Percentiles rank a stretch among this genome's conserved stretches.
phyloP scores from a whole-genome alignment of 2,113 vertebrate species.

The Empidonax alnorum region DNA sequence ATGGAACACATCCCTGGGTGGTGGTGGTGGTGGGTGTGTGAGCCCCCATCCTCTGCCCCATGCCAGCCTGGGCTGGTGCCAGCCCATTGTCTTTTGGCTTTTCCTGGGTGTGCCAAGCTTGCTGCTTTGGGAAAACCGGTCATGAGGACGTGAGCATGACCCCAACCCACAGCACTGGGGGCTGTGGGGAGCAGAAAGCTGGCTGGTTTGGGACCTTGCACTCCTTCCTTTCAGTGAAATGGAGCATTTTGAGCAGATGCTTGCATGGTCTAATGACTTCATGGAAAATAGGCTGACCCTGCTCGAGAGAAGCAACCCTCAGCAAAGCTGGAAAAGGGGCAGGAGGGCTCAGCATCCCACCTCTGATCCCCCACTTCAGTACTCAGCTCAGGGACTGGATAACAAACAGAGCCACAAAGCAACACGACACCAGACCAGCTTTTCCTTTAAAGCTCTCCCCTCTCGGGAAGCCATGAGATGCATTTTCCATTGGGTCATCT shows the following conservation, averaged over 20 bases:
- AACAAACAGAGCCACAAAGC: rapidly evolving
- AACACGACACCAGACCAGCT: rapidly evolving
- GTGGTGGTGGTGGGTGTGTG: background rate
- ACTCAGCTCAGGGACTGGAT: rapidly evolving
- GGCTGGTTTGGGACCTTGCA: background rate
- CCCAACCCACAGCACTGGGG: rapidly evolving
- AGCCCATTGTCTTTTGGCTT: background rate
- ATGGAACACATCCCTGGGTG: background rate
- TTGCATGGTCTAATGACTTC: background rate
- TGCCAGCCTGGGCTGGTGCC: background rate
- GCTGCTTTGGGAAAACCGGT: background rate
- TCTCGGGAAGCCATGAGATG: background rate
- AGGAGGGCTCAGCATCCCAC: background rate
- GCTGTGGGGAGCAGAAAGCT: background rate
- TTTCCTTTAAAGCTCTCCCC: background rate
- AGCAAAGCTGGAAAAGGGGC: background rate
- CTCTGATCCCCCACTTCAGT: background rate
- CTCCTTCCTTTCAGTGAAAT: background rate
- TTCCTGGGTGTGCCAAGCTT: background rate
- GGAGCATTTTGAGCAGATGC: background rate
- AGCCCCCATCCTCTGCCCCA: background rate
- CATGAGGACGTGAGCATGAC: background rate
- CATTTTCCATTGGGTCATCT: background rate
- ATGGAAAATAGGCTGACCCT: background rate
- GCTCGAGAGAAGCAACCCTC: background rate